Evolutionary conservation across 2,888 invertebrate genomes (phyloP).

Genomic region (Linyphia triangularis): DNA sequence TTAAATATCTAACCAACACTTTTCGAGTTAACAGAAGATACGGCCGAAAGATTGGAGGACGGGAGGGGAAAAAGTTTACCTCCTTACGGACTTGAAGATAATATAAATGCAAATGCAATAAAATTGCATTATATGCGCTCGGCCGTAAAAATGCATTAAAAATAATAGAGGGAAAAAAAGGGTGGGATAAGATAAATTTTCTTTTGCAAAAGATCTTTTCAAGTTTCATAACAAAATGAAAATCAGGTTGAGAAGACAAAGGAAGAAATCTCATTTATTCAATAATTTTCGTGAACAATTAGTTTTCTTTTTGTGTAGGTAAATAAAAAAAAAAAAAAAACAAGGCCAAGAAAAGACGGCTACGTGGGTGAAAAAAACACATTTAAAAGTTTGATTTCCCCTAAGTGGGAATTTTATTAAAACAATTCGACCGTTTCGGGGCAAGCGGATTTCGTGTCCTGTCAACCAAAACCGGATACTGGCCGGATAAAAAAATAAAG

Average conservation of each 20-base stretch:
- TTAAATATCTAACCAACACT: constrained; percentile 69
- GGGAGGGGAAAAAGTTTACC: not conserved
- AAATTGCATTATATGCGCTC: constrained; percentile 74
- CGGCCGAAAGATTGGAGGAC: constrained; percentile 25
- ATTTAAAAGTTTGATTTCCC: constrained; percentile 66
- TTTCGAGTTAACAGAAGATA: constrained; percentile 52
- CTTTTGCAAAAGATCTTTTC: constrained; percentile 33
- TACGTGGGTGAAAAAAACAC: constrained; percentile 7
- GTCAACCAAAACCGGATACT: constrained; percentile 55
- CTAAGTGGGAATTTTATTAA: constrained; percentile 69
- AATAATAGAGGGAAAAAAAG: constrained; percentile 28
- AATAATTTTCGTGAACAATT: constrained; percentile 74
- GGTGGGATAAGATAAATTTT: constrained; percentile 59
- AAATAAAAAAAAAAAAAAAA: constrained; percentile 16
- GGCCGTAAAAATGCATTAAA: constrained; percentile 74
- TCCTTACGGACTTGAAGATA: constrained; percentile 58
- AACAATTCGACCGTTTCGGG: constrained; percentile 53
- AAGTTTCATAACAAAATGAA: constrained; percentile 64
- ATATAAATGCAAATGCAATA: constrained; percentile 75
- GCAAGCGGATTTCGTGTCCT: constrained; percentile 33
- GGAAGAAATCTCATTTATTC: constrained; percentile 66
- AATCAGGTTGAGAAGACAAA: constrained; percentile 31
- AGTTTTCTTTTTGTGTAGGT: constrained; percentile 46
- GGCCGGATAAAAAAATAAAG: constrained; percentile 1
- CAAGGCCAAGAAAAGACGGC: not conserved